phyloP scores from a whole-genome alignment of 2,797 vertebrate species.

The Cetoscarus ocellatus region DNA sequence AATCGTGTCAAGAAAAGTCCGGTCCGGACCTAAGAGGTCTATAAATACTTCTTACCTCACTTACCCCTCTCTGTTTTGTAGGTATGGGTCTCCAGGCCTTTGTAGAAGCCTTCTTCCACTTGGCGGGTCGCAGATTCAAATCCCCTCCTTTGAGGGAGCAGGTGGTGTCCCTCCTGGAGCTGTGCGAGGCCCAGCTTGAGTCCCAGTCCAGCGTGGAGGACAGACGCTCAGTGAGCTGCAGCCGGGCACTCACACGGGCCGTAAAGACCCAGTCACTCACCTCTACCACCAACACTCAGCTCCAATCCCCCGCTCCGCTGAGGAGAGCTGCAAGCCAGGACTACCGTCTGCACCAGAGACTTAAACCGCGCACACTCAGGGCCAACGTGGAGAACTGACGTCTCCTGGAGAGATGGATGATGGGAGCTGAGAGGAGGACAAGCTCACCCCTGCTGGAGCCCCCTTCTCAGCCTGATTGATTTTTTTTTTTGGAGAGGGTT shows the following conservation, averaged over 20 bases:
- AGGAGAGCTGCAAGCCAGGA: slow-evolving; percentile 68
- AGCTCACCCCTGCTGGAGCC: slow-evolving; percentile 34
- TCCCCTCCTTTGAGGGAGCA: slow-evolving; percentile 84
- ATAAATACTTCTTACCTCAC: too few species aligned
- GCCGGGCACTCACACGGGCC: slow-evolving; percentile 62
- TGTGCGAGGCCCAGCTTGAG: slow-evolving; percentile 90
- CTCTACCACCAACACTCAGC: slow-evolving; percentile 35
- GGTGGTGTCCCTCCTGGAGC: slow-evolving; percentile 85
- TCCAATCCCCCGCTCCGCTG: slow-evolving; percentile 44
- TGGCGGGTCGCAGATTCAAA: slow-evolving; percentile 92
- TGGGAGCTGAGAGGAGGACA: slow-evolving; percentile 35
- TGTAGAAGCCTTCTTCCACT: slow-evolving; percentile 91
- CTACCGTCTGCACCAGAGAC: slow-evolving; percentile 68
- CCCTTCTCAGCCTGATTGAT: slow-evolving; percentile 60
- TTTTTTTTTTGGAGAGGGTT: slow-evolving; percentile 28
- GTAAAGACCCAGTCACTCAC: slow-evolving; percentile 47
- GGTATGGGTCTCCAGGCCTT: slow-evolving; percentile 97
- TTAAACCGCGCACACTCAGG: slow-evolving; percentile 70
- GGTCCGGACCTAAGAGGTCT: too few species aligned
- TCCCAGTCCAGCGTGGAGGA: slow-evolving; percentile 77
- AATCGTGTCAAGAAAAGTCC: too few species aligned
- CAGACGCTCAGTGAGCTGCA: slow-evolving; percentile 82
- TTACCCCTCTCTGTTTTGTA: slow-evolving; percentile 59
- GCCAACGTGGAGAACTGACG: slow-evolving; percentile 80
- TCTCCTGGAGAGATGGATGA: slow-evolving; percentile 1